Evolutionary conservation across 1,140 invertebrate genomes (phyloP).

Genomic region (Coboldia fuscipes): DNA sequence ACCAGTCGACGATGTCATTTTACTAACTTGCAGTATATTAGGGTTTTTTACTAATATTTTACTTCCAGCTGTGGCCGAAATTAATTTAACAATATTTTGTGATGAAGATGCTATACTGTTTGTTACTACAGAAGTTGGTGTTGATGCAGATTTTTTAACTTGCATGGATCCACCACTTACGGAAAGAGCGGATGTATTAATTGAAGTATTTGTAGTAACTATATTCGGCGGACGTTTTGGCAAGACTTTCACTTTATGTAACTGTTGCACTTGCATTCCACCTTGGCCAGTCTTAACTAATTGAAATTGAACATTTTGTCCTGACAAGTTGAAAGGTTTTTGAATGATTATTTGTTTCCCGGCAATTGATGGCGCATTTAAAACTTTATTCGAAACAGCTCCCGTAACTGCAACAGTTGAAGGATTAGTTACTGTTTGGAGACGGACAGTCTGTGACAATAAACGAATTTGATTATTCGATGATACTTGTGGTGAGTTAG

Average conservation of each 20-base stretch:
- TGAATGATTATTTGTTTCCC: slow-evolving; percentile 19
- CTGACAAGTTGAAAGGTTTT: slow-evolving; percentile 12
- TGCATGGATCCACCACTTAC: slow-evolving; percentile 15
- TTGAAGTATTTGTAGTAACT: slow-evolving; percentile 8
- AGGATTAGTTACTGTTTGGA: neutral
- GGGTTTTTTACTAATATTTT: slow-evolving; percentile 43
- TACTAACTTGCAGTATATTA: slow-evolving; percentile 39
- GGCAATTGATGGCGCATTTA: slow-evolving; percentile 11
- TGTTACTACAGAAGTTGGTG: slow-evolving; percentile 12
- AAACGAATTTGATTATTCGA: too few species aligned
- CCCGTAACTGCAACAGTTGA: neutral
- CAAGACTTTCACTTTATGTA: slow-evolving; percentile 15
- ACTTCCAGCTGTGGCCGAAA: slow-evolving; percentile 20
- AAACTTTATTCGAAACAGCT: slow-evolving; percentile 3
- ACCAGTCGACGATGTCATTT: slow-evolving; percentile 42
- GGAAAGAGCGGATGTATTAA: slow-evolving; percentile 39
- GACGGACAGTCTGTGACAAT: too few species aligned
- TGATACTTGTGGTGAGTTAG: too few species aligned
- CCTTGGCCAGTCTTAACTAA: slow-evolving; percentile 18
- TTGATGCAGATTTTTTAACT: slow-evolving; percentile 6
- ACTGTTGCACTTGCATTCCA: slow-evolving; percentile 13
- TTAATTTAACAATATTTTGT: slow-evolving; percentile 16
- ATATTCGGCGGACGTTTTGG: slow-evolving; percentile 11
- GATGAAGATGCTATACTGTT: too few species aligned
- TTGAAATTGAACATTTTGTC: slow-evolving; percentile 16